Evolutionary conservation across 2,888 invertebrate genomes (phyloP), one percentile per base, ranked within the genome.

Genomic region (Gastrophysa polygoni): DNA sequence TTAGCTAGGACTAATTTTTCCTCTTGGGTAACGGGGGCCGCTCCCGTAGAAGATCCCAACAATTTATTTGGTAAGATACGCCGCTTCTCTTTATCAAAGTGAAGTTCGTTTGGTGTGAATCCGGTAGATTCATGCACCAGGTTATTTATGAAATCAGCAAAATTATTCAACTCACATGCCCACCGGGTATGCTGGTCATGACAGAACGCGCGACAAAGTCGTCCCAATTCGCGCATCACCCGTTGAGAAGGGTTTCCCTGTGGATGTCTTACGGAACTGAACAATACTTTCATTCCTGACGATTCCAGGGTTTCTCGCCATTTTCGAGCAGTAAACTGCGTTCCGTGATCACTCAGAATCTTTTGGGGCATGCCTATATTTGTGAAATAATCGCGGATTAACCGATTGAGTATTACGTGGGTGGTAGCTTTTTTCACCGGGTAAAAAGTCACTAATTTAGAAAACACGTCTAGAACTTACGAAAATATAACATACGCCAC

Each of bases 181-280:
- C 51, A 29, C 17, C 32, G 18, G n/a, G 32, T 29, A 24, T 51
- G 51, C 4, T 51, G 28, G 14, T 28, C 51, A 38, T 32, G n/a
- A 18, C 51, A 51, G 14, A 51, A 51, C 1, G 51, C 32, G 5
- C 51, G 32, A 51, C 51, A 51, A 11, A 29, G 29, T 38, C 51
- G 51, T 18, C 51, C 51, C 29, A 51, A 51, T 66, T 67, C 38
- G 1, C 66, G 38, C 70, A 70, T 70, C 1, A 67, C 60, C 17
- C 68, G 21, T 49, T 68, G 64, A 0, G 66, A 63, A 0, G 67
- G 67, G 62, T 68, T 68, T 1, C 55, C 62, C 52, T 68, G 67
- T 4, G 69, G 69, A 48, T 68, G 63, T 8, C 64, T 11, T 18
- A 20, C 10, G 21, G 17, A 48, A n/a, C 21, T 48, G 18, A 17